These are phyloP conservation scores for Merodon equestris DNA, from an alignment of 2,888 invertebrate genomes.

Conservation along the genomic window DNA sequence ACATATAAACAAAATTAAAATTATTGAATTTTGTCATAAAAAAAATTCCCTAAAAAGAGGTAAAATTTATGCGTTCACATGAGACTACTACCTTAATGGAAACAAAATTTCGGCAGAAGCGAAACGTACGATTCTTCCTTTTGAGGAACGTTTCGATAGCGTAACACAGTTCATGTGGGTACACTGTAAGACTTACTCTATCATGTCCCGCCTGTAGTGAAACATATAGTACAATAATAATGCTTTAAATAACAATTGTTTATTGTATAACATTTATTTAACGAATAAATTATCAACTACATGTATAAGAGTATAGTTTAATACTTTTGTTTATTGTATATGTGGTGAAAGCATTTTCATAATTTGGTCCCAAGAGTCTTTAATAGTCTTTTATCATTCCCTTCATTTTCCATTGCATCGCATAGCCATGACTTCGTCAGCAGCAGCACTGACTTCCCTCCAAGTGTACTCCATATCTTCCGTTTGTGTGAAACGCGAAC, in stretches of 20 bases:
- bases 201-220: no score
- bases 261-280: constrained; percentile 29
- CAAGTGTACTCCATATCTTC: constrained; percentile 92
- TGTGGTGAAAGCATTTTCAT: constrained; percentile 19
- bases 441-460: constrained; percentile 89
- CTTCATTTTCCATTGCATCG: neutral
- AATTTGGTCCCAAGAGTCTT: constrained; percentile 38
- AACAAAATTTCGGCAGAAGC: no score
- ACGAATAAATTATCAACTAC: constrained; percentile 37
- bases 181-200: no score
- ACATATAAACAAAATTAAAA: no score
- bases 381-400: neutral
- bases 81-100: no score
- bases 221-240: neutral
- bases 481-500: constrained; percentile 89
- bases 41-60: no score
- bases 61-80: no score
- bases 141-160: no score
- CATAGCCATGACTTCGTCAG: constrained; percentile 83
- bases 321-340: no score
- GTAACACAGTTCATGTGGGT: no score
- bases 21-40: no score
- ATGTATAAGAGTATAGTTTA: neutral
- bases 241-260: constrained; percentile 1
- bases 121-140: no score